phyloP scores from a whole-genome alignment of 2,113 vertebrate species.

The Bufo gargarizans region DNA sequence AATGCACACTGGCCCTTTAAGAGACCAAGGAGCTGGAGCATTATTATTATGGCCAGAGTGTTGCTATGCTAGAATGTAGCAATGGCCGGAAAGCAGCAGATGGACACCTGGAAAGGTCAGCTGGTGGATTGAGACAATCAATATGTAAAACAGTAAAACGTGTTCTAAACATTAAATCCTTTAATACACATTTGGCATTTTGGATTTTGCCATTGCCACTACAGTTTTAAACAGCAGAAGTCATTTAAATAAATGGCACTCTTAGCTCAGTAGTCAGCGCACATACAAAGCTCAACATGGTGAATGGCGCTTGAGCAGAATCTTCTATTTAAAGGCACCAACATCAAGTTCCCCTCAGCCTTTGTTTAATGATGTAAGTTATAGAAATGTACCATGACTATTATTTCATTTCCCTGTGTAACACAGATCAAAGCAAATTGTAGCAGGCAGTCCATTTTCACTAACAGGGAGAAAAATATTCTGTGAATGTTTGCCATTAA shows the following conservation, averaged over 20 bases:
- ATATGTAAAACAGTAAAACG: too few species aligned
- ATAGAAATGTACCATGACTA: background rate
- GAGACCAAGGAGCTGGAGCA: too few species aligned
- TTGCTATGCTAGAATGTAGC: too few species aligned
- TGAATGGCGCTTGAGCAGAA: background rate
- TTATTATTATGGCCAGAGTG: too few species aligned
- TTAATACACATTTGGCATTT: too few species aligned
- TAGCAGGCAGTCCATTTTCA: background rate
- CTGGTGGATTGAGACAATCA: too few species aligned
- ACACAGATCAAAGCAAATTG: slow-evolving; percentile 6
- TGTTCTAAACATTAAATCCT: too few species aligned
- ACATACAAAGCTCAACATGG: background rate
- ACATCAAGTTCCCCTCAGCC: slow-evolving; percentile 8
- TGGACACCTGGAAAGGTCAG: too few species aligned
- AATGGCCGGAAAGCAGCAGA: too few species aligned
- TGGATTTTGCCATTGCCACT: too few species aligned
- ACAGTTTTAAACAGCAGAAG: background rate
- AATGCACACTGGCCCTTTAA: too few species aligned
- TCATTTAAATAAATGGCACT: background rate
- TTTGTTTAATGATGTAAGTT: background rate
- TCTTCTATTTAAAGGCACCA: background rate
- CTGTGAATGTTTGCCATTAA: background rate
- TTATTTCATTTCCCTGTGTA: background rate
- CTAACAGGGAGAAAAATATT: background rate
- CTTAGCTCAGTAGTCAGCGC: background rate